Evolutionary conservation across 2,113 vertebrate genomes (phyloP).

Genomic region (Phyllostomus hastatus): DNA sequence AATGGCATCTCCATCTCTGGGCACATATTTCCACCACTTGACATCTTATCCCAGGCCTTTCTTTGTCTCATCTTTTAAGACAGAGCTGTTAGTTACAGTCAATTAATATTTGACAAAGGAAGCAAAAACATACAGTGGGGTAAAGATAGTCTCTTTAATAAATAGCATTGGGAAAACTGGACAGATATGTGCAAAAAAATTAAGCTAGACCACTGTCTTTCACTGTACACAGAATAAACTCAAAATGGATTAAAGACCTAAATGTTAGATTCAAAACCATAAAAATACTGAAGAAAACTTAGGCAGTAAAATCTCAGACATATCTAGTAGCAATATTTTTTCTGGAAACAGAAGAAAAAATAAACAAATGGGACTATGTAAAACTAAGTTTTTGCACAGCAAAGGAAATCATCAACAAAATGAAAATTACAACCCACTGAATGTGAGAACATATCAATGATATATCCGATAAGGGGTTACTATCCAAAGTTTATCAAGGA

Average conservation of each 20-base stretch:
- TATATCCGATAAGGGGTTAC: background rate
- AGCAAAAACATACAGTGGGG: background rate
- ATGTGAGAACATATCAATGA: background rate
- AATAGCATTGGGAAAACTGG: background rate
- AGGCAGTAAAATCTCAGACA: background rate
- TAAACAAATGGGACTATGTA: background rate
- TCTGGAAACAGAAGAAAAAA: background rate
- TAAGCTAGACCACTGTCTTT: background rate
- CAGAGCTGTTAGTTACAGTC: background rate
- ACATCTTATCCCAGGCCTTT: accelerated
- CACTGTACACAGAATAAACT: background rate
- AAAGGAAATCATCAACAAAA: background rate
- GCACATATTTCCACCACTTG: background rate
- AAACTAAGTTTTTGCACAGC: background rate
- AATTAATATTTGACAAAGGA: background rate
- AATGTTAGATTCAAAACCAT: background rate
- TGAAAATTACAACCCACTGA: background rate
- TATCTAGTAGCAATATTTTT: background rate
- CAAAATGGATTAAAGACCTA: background rate
- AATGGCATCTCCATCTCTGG: background rate
- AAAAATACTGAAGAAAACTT: background rate
- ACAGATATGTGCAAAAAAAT: background rate
- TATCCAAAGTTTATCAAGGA: background rate
- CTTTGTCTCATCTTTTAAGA: background rate
- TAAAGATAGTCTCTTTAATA: background rate